These are phyloP conservation scores for Anthopleura xanthogrammica DNA, from an alignment of 92 coral and sea anemone species.

Conservation along the genomic window DNA sequence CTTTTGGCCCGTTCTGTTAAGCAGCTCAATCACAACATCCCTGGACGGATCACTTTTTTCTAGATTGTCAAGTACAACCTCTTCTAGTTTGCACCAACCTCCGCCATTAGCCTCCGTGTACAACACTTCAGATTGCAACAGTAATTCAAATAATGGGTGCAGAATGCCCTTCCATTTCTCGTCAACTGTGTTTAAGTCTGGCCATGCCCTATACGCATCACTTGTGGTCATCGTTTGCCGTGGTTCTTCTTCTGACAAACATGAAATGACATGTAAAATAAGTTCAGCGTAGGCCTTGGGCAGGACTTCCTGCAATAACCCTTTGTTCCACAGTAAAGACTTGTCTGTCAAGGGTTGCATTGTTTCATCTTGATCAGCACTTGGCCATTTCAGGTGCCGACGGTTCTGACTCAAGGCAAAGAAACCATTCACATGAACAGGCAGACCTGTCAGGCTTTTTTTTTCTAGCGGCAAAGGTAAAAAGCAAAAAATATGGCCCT, in stretches of 20 bases:
- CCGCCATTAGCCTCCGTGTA: slow-evolving; percentile 52
- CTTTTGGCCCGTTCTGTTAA: slow-evolving; percentile 35
- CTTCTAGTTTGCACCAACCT: slow-evolving; percentile 55
- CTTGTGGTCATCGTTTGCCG: no score
- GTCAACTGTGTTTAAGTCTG: slow-evolving; percentile 46
- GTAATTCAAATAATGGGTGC: slow-evolving; percentile 27
- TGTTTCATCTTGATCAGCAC: slow-evolving; percentile 49
- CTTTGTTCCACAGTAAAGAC: slow-evolving; percentile 68
- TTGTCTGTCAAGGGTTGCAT: slow-evolving; percentile 50
- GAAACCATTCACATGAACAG: slow-evolving; percentile 79
- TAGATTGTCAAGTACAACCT: slow-evolving; percentile 32
- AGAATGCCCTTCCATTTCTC: slow-evolving; percentile 47
- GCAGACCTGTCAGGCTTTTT: slow-evolving; percentile 76
- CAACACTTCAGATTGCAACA: slow-evolving; percentile 28
- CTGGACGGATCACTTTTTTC: neutral
- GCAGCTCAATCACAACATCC: slow-evolving; percentile 7
- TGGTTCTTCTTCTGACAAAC: slow-evolving; percentile 1
- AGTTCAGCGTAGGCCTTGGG: slow-evolving; percentile 68
- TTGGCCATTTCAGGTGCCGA: slow-evolving; percentile 72
- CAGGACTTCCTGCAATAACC: slow-evolving; percentile 58
- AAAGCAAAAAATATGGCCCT: slow-evolving; percentile 76
- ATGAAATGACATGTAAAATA: slow-evolving; percentile 20
- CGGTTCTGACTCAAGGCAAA: slow-evolving; percentile 83
- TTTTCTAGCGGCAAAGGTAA: slow-evolving; percentile 66
- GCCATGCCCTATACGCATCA: slow-evolving; percentile 64